Percentiles rank a stretch among this genome's conserved stretches.
Conservation (phyloP, 1,140 invertebrate species). For the Arion vulgaris region DNA sequence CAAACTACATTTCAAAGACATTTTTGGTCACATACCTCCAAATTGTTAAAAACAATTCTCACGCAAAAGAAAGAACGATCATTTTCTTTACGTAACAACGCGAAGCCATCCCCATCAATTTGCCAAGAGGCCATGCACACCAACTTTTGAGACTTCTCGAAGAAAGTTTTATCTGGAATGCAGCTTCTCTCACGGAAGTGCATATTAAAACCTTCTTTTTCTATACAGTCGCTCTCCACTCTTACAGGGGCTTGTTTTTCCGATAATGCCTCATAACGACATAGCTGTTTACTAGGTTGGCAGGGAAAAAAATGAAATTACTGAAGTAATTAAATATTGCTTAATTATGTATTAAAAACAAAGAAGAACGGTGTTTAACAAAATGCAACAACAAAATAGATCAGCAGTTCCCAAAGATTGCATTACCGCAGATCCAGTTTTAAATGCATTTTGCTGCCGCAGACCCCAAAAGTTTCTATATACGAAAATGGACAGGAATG, state of each 20-base stretch:
- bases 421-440: no score
- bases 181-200: constrained; percentile 23
- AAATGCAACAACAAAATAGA: no score
- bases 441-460: no score
- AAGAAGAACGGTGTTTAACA: no score
- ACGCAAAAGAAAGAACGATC: constrained; percentile 26
- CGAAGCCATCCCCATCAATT: constrained; percentile 25
- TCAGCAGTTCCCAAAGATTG: no score
- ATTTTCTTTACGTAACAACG: constrained; percentile 26
- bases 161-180: constrained; percentile 6
- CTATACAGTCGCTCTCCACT: constrained; percentile 38
- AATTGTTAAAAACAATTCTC: neutral
- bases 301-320: no score
- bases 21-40: constrained; percentile 10
- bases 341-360: no score
- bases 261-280: neutral
- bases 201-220: constrained; percentile 26
- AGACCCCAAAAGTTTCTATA: no score
- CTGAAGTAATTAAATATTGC: no score
- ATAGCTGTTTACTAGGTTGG: neutral
- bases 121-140: constrained; percentile 32
- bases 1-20: no score
- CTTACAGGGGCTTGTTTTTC: constrained; percentile 16
- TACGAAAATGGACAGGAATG: no score
- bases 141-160: neutral